Evolutionary conservation across 2,113 vertebrate species (phyloP), one percentile per base, ranked within the genome.

Genomic region (Aptenodytes forsteri): DNA sequence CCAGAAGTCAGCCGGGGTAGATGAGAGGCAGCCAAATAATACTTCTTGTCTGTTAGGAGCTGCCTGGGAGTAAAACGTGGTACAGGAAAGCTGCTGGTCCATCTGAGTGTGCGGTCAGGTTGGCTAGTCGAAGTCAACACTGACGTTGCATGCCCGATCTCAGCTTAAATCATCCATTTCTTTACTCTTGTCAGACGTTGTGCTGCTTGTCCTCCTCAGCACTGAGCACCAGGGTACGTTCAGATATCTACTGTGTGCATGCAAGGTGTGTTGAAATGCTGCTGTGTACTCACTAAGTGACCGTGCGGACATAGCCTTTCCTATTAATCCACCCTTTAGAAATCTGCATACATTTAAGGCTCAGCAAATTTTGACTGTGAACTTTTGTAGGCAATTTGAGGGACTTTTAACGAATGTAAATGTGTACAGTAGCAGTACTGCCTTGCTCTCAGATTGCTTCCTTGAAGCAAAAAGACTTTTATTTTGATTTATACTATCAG

Each of bases 301-400:
- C 8, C 1, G 1, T 5, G 26, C 1, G 2, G 38, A 11, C 16
- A 2, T 3, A 0, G 67, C 34, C 44, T 14, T 21, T 29, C 20
- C 67, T 32, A 5, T 16, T 32, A 23, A 32, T 26, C 20, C 61
- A 9, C 54, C 61, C 25, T 11, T 30, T 22, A 69, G 55, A 47
- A n/a, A 18, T 7, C 34, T 17, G 27, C 11, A 2, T 21, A 5
- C 16, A 0, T n/a, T 76, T 29, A 27, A 47, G 54, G 19, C 58
- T 77, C 11, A 38, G 65, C 27, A 70, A 50, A 58, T 69, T 21
- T 32, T 42, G 66, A 16, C 50, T 47, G 49, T 54, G 72, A 52
- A 82, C 72, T 73, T 59, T 50, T n/a, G 42, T 10, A 42, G 22
- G 40, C 38, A 21, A 32, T 29, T 36, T 42, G 71, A 54, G 47